Percentiles rank a stretch among this genome's conserved stretches.
phyloP scores from a whole-genome alignment of 2,113 vertebrate genomes.

The Cricetomys ansorgei region DNA sequence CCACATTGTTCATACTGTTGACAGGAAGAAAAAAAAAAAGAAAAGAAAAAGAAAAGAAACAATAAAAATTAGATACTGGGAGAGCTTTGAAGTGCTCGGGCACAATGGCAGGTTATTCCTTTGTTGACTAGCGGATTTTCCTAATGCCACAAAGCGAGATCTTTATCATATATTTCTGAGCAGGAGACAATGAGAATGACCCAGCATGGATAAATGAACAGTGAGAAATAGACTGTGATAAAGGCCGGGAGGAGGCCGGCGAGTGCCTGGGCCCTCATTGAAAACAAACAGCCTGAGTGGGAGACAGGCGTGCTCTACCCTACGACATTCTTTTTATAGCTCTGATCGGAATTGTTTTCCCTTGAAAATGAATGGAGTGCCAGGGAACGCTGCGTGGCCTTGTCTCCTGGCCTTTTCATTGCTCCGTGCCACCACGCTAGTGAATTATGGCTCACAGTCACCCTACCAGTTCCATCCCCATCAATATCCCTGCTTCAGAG shows the following conservation, averaged over 20 bases:
- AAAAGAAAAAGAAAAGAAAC: constrained; percentile 50
- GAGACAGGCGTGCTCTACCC: constrained; percentile 51
- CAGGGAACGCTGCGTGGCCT: not conserved
- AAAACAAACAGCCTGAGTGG: constrained; percentile 69
- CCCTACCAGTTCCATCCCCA: not conserved
- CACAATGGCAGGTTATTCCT: constrained; percentile 83
- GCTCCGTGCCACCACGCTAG: not conserved
- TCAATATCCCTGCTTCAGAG: constrained; percentile 37
- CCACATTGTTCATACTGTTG: constrained; percentile 83
- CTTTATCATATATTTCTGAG: constrained; percentile 84
- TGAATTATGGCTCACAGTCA: constrained; percentile 57
- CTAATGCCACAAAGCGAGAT: constrained; percentile 83
- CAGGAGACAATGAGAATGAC: constrained; percentile 82
- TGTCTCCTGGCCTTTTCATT: not conserved
- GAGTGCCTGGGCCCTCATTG: constrained; percentile 13
- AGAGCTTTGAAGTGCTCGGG: constrained; percentile 83
- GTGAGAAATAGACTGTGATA: constrained; percentile 63
- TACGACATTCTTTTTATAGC: constrained; percentile 2
- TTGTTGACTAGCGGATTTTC: constrained; percentile 81
- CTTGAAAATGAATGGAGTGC: constrained; percentile 77
- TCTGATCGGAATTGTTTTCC: constrained; percentile 65
- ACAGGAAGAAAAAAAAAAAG: not conserved
- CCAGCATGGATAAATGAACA: constrained; percentile 75
- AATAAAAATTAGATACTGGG: constrained; percentile 83
- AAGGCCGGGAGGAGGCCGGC: constrained; percentile 55